These are phyloP conservation scores for Galerucella pusilla DNA, from an alignment of 2,888 invertebrate species.

Conservation along the genomic window DNA sequence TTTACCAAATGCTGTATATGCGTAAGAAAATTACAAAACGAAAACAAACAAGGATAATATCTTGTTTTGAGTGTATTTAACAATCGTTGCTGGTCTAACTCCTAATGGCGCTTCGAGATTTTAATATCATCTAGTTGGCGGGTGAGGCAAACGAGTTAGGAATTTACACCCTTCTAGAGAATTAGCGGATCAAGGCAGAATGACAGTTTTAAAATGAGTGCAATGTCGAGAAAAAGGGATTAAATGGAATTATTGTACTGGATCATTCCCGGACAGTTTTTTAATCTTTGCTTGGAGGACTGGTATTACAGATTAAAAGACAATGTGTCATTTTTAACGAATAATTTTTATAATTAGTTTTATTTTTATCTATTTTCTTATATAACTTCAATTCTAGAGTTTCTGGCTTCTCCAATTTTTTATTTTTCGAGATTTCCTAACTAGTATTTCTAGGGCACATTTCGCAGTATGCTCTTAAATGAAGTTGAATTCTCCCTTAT, in stretches of 20 bases:
- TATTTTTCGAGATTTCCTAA: no score
- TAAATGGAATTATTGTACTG: constrained; percentile 37
- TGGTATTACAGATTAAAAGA: constrained; percentile 11
- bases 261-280: constrained; percentile 21
- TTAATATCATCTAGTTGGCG: constrained; percentile 25
- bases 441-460: no score
- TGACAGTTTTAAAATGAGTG: constrained; percentile 50
- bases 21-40: background rate
- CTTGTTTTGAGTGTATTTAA: constrained; percentile 22
- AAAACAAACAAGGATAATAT: constrained; percentile 11
- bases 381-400: no score
- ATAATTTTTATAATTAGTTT: no score
- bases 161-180: constrained; percentile 40
- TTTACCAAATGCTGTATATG: background rate
- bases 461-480: no score
- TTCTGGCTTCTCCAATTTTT: no score
- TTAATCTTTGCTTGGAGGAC: constrained; percentile 9
- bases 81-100: constrained; percentile 24
- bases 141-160: constrained; percentile 29
- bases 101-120: constrained; percentile 26
- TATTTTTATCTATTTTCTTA: background rate
- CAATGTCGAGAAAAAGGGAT: constrained; percentile 43
- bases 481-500: no score
- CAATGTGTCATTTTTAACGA: background rate
- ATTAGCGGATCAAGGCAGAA: constrained; percentile 51